These are phyloP conservation scores for Pseudocheirus occidentalis DNA, from an alignment of 2,797 vertebrate species.

Conservation along the genomic window DNA sequence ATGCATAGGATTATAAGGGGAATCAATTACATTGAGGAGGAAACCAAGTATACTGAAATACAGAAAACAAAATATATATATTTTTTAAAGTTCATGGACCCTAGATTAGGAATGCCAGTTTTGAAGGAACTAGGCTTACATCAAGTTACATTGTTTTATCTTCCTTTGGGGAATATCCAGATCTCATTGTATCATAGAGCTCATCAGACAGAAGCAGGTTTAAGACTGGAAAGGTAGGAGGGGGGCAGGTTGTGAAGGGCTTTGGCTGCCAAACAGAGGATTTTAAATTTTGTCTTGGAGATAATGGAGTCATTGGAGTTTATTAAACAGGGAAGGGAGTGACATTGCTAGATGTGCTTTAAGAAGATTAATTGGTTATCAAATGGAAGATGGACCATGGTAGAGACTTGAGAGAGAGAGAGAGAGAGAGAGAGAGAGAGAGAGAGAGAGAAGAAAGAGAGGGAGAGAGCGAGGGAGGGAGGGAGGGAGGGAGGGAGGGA, in stretches of 20 bases:
- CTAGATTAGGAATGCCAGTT: neutral
- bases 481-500: too few species aligned
- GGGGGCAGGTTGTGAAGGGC: neutral
- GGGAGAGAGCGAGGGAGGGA: too few species aligned
- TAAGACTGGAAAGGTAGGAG: neutral
- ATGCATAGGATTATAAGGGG: neutral
- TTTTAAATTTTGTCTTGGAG: neutral
- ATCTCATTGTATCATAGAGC: neutral
- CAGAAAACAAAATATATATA: neutral
- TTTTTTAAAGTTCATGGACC: neutral
- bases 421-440: too few species aligned
- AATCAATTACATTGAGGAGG: neutral
- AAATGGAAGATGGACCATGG: neutral
- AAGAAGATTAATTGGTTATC: neutral
- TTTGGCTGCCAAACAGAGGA: neutral
- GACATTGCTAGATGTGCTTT: neutral
- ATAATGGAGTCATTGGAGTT: neutral
- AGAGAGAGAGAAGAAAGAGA: too few species aligned
- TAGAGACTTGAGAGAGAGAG: too few species aligned
- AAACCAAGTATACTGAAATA: neutral
- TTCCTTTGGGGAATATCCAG: neutral
- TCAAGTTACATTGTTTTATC: neutral
- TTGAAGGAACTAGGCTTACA: neutral
- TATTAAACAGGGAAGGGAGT: neutral
- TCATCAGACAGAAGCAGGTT: neutral